Evolutionary conservation across 2,113 vertebrate genomes (phyloP), one percentile per base, ranked within the genome.

Genomic region (Mus musculus): DNA sequence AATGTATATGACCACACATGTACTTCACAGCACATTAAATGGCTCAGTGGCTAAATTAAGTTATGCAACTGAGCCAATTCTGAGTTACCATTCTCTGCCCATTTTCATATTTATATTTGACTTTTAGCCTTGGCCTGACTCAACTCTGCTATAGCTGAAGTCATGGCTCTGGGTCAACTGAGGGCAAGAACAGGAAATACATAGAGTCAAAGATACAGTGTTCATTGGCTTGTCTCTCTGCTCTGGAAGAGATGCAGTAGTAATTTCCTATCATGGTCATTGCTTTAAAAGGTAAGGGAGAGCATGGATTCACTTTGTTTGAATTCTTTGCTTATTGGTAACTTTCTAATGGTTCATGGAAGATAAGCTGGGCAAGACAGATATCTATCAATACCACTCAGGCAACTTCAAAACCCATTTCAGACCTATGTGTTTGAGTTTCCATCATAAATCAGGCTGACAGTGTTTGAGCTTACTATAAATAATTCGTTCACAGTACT

Each of bases 331-430:
- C 52, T 78, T 69, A 49, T 42, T 16, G 89, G 33, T 42, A 80
- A 75, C 12, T 78, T 92, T 81, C 11, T 46, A 56, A 56, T 63
- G 61, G 76, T 33, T 88, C 17, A 17, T 39, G 6, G 49, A 95
- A 54, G 46, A 14, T 54, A 73, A 59, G 26, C 8, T 86, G 72
- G 33, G 33, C 9, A 65, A 75, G 63, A 42, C 22, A 56, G 39
- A 42, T 61, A 61, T 80, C 59, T 75, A 56, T 75, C 39, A 81
- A 49, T 36, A 73, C 78, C 49, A 59, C 46, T 89, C 59, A 92
- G 33, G 56, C 16, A 89, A 8, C 36, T 80, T 81, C 33, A 39
- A 88, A 90, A 90, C 67, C 73, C 54, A 65, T 88, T 94, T 92
- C 46, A 88, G 87, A 94, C 10, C 56, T 67, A 78, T 59, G 46